These are phyloP conservation scores for Oxycera nigricornis DNA, from an alignment of 2,888 invertebrate species.

Conservation along the genomic window DNA sequence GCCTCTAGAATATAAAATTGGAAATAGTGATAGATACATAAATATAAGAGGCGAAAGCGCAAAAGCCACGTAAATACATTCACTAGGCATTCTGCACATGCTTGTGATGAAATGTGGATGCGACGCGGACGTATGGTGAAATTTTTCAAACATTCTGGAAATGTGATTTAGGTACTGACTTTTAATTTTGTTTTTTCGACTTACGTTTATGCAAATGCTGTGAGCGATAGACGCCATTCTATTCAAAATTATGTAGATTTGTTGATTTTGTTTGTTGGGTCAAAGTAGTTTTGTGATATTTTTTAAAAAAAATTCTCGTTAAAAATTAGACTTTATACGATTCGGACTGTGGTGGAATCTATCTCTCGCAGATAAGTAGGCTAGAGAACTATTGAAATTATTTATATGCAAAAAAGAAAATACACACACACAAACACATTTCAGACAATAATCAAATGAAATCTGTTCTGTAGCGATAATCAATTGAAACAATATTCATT, in stretches of 20 bases:
- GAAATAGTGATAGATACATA: not conserved
- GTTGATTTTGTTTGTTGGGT: not conserved
- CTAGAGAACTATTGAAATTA: not conserved
- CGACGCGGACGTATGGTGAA: not conserved
- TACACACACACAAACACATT: not conserved
- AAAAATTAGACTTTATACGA: not conserved
- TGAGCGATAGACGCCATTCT: conserved; percentile 22
- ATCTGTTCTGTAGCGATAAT: not conserved
- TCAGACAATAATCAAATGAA: conserved; percentile 17
- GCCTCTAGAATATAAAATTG: not conserved
- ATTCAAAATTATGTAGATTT: conserved; percentile 19
- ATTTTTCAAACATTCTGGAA: conserved; percentile 4
- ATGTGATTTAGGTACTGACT: conserved; percentile 20
- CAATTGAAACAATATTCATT: not conserved
- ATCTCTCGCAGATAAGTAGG: conserved; percentile 18
- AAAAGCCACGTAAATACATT: not conserved
- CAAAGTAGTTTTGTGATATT: conserved; percentile 19
- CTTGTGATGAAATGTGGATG: not conserved
- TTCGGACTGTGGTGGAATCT: conserved; percentile 12
- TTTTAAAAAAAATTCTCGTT: conserved; percentile 14
- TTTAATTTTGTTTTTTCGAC: not conserved
- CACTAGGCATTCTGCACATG: not conserved
- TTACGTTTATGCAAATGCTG: not conserved
- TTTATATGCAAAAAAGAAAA: not conserved
- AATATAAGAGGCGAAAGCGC: not conserved